Base-by-base conservation (phyloP, 2,113 vertebrate species). In the Protomyctophum bolini region DNA sequence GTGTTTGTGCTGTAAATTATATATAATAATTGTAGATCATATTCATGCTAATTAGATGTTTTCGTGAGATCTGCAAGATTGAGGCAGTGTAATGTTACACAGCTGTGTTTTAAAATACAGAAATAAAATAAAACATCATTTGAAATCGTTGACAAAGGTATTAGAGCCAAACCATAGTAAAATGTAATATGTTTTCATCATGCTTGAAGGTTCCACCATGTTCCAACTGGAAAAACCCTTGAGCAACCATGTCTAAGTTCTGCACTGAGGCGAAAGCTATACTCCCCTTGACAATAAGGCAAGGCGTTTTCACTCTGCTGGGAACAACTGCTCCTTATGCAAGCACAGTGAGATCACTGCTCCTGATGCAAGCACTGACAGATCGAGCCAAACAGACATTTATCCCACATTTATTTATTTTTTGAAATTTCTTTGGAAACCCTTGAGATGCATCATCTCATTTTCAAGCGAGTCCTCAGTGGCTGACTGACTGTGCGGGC, bases 181-280 rank as follows among this genome's bases (percentile, higher is more conserved):
- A 68, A 68, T 56, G 55, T n/a, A 1, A 59, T 48, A 63, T 66
- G 21, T 66, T 52, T 21, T 73, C 70, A 70, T 66, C 63, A 58
- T 51, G 60, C 60, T 28, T 62, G 49, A 62, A 28, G 15, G 62
- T 81, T 70, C 74, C 62, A 58, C 50, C 49, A 72, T 71, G 33
- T 28, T 68, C 10, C 10, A 47, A 45, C 58, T 51, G 21, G 55
- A 52, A 76, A 76, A 66, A 21, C 21, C 21, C 66, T 70, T 67
- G 72, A 65, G 70, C 51, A 64, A 55, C 60, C 67, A 56, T 3
- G 1, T 57, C 48, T 3, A 47, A 52, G 28, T 58, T 50, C 6
- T 9, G 15, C 55, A 10, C 49, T 50, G 33, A 41, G 2, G 33
- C 3, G 33, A 41, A 21, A 21, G 21, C 21, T 21, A 4, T 33